Conservation (phyloP, 2,797 vertebrate genomes). For the Pogonophryne albipinna region DNA sequence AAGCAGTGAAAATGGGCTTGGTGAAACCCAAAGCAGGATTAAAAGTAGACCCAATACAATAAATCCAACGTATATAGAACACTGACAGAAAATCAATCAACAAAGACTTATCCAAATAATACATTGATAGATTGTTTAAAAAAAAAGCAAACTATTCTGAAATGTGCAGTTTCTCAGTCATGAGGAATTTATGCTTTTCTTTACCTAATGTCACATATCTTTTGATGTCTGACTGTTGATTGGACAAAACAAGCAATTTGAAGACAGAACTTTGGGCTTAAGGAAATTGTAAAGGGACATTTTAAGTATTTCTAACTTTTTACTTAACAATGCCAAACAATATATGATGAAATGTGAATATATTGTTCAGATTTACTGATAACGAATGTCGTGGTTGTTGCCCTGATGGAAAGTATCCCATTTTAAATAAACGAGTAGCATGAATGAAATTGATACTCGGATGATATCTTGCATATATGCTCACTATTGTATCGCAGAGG, state of each 20-base stretch:
- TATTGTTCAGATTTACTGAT: not conserved
- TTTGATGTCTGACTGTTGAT: not conserved
- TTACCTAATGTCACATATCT: not conserved
- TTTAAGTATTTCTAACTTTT: not conserved
- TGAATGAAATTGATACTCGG: conserved; percentile 5
- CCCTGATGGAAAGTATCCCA: not conserved
- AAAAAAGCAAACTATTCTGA: not conserved
- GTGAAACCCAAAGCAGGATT: not conserved
- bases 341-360: not conserved
- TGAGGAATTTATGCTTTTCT: not conserved
- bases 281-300: not conserved
- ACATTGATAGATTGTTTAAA: not conserved
- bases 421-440: not conserved
- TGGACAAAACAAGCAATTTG: not conserved
- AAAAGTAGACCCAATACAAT: not conserved
- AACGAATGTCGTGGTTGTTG: not conserved
- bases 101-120: not conserved
- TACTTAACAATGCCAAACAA: not conserved
- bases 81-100: not conserved
- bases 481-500: conserved; percentile 19
- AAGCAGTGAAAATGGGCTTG: conserved; percentile 7
- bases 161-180: not conserved
- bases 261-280: not conserved
- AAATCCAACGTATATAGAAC: not conserved
- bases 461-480: not conserved